phyloP scores from a whole-genome alignment of 2,888 invertebrate species.

The Clunio marinus region DNA sequence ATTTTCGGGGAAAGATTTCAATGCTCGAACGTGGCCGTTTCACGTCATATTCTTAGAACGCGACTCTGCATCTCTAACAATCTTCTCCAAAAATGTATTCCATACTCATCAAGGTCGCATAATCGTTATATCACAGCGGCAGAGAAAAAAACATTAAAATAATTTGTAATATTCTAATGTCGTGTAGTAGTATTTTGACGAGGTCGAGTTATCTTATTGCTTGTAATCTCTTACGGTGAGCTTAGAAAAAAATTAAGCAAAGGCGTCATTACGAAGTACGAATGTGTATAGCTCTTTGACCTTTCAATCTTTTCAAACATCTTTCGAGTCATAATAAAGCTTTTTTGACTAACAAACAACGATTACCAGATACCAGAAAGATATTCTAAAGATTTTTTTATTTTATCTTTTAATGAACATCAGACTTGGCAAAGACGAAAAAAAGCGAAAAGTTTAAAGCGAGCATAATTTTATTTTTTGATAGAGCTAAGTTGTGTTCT shows the following conservation, averaged over 20 bases:
- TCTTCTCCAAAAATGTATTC: too few species aligned
- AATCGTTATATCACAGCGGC: slow-evolving; percentile 1
- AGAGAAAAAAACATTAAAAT: not conserved
- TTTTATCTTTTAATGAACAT: slow-evolving; percentile 26
- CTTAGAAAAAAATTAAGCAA: not conserved
- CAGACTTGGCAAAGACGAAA: slow-evolving; percentile 3
- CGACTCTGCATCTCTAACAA: too few species aligned
- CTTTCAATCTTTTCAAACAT: not conserved
- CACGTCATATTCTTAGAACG: not conserved
- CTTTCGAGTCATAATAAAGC: slow-evolving; percentile 1
- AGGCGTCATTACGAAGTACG: slow-evolving; percentile 10
- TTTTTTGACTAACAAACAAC: not conserved
- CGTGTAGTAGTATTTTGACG: not conserved
- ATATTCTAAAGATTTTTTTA: not conserved
- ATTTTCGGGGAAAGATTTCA: slow-evolving; percentile 33
- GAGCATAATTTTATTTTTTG: too few species aligned
- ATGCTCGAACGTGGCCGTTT: not conserved
- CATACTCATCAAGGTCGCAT: slow-evolving; percentile 15
- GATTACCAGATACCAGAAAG: slow-evolving; percentile 1
- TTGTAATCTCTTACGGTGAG: slow-evolving; percentile 30
- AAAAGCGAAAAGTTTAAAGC: not conserved
- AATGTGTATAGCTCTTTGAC: slow-evolving; percentile 12
- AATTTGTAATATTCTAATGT: slow-evolving; percentile 23
- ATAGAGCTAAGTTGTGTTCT: slow-evolving; percentile 2
- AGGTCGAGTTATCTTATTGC: not conserved